Percentiles rank a stretch among this genome's conserved stretches.
phyloP scores from a whole-genome alignment of 1,140 invertebrate species.

The Trachelipus rathkii region DNA sequence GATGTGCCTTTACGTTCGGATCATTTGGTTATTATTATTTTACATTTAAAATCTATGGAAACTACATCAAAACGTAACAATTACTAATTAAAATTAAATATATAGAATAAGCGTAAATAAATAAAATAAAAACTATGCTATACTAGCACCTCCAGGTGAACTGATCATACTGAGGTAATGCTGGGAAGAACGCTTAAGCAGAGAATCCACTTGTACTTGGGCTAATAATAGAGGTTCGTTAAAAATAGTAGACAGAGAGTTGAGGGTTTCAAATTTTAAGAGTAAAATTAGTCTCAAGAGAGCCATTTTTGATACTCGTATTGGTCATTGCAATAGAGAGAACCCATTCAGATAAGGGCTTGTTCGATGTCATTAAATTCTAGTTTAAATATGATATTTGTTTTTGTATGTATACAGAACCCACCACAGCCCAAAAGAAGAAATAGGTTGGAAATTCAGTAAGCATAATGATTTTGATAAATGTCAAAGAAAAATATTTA shows the following conservation, averaged over 20 bases:
- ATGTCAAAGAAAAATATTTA: no score
- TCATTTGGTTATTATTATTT: no score
- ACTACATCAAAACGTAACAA: no score
- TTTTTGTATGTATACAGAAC: no score
- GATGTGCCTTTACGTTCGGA: no score
- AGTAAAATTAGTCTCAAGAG: conserved; percentile 78
- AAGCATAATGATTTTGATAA: no score
- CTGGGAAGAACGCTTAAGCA: conserved; percentile 38
- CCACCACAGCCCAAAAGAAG: no score
- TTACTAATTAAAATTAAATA: no score
- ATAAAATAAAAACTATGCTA: not conserved
- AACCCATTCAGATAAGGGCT: conserved; percentile 78
- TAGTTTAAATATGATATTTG: no score
- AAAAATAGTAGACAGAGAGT: conserved; percentile 60
- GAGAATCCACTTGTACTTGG: conserved; percentile 36
- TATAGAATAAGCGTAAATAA: not conserved
- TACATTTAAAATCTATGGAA: no score
- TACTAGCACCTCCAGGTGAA: conserved; percentile 38
- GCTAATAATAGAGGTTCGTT: conserved; percentile 42
- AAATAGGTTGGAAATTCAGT: no score
- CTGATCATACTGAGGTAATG: conserved; percentile 42
- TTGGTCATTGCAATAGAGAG: conserved; percentile 77
- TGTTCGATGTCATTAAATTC: conserved; percentile 82
- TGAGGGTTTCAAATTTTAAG: conserved; percentile 75
- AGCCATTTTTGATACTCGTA: conserved; percentile 80